Conservation (phyloP, 2,888 invertebrate genomes). For the Phrixothrix hirtus region DNA sequence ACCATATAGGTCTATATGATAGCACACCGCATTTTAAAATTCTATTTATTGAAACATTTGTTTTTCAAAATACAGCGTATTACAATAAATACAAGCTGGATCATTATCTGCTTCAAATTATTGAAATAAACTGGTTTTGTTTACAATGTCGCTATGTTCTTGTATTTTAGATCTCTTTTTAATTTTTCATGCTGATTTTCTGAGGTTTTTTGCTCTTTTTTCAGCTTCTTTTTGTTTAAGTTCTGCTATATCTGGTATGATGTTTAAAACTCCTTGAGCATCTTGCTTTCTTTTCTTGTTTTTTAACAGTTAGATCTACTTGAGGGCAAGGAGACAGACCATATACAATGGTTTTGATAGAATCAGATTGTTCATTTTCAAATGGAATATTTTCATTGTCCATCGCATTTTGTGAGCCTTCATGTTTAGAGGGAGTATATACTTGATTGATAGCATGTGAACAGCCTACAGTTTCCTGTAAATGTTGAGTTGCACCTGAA, state of each 20-base stretch:
- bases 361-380: no score
- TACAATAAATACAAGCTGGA: constrained; percentile 6
- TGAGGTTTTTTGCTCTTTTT: neutral
- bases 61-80: constrained; percentile 2
- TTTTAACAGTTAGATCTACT: no score
- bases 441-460: no score
- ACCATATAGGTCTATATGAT: neutral
- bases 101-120: constrained; percentile 4
- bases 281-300: no score
- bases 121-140: neutral
- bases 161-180: constrained; percentile 2
- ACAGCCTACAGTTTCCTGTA: no score
- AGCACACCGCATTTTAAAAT: neutral
- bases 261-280: constrained; percentile 6
- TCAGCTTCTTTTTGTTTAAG: constrained; percentile 5
- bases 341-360: no score
- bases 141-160: constrained; percentile 1
- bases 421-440: no score
- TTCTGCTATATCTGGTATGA: neutral
- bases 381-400: no score
- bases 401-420: no score
- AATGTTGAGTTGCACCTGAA: no score
- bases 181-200: constrained; percentile 4
- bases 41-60: neutral
- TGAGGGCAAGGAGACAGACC: no score